Evolutionary conservation across 2,797 vertebrate species (phyloP).

Genomic region (Acanthurus leucopareius): DNA sequence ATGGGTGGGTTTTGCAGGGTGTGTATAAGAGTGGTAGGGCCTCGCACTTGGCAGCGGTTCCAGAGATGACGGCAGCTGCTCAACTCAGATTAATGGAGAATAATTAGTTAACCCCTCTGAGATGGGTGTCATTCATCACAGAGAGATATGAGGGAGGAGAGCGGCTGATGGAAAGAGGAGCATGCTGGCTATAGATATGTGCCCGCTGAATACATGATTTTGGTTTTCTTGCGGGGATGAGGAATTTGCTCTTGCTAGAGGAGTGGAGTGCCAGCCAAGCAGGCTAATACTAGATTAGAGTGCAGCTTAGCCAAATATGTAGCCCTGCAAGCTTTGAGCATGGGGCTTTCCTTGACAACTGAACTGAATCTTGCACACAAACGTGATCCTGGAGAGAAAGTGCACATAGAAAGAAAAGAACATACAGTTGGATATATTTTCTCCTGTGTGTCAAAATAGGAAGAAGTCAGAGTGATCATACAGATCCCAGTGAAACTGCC

Average conservation of each 20-base stretch:
- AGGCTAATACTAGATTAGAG: constrained; percentile 75
- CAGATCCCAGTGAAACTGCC: background rate
- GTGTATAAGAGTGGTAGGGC: constrained; percentile 31
- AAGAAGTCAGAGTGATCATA: background rate
- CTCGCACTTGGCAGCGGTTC: constrained; percentile 12
- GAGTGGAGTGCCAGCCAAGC: constrained; percentile 63
- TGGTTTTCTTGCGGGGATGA: constrained; percentile 41
- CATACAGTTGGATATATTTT: background rate
- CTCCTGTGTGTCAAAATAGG: background rate
- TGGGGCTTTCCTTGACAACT: constrained; percentile 20
- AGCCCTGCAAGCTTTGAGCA: constrained; percentile 20
- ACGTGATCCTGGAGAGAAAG: background rate
- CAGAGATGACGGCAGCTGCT: constrained; percentile 59
- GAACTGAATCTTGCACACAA: constrained; percentile 4
- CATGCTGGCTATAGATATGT: constrained; percentile 41
- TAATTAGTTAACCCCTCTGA: constrained; percentile 75
- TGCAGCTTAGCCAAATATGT: constrained; percentile 29
- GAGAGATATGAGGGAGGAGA: constrained; percentile 30
- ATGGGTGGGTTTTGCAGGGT: constrained; percentile 47
- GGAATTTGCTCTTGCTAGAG: constrained; percentile 42
- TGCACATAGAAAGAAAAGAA: background rate
- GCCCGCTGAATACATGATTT: constrained; percentile 63
- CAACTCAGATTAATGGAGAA: constrained; percentile 80
- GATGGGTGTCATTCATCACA: constrained; percentile 81
- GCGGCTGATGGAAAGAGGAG: constrained; percentile 32